Evolutionary conservation across 1,140 invertebrate genomes (phyloP), one percentile per base, ranked within the genome.

Genomic region (Drosophila pallidifrons): DNA sequence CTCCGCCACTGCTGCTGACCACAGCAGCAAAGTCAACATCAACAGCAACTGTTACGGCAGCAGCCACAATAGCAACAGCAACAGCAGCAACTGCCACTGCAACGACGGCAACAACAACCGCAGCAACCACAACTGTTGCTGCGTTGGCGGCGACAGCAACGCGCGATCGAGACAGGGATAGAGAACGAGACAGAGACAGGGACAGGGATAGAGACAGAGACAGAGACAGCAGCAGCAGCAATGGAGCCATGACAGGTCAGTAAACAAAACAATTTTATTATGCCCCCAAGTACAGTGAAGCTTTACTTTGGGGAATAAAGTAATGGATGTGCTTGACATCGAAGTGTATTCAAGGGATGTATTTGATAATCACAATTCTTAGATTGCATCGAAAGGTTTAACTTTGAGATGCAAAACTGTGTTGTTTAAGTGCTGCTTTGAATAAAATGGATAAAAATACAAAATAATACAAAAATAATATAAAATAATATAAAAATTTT

Each of bases 231-330:
- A 45, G 72, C 60, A 79, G 78, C 74, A 76, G 69, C 57, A 87
- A 82, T 68, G 90, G 89, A 61, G 89, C 90, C 20, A 91, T 91
- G 89, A 91, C 90, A 87, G 90, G 90, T 91, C 41, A 74, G 81
- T 80, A 49, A n/a, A 15, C 32, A 32, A 28, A 45, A 43, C 47
- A 72, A 25, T 10, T 6, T 8, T 8, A 47, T 5, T 46, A 13
- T 41, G 11, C 38, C 5, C 59, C 20, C 3, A 25, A 52, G 57
- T 66, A 78, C 80, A 79, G 80, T 76, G 41, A 52, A 64, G 0
- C 15, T 4, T 7, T 10, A 25, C 20, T 25, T 25, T 25, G 20
- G 20, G 20, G 20, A 11, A 1, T 38, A 2, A 59, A 51, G 16
- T 35, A 15, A 7, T 11, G 0, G 20, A 25, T 25, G 3, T 25